Evolutionary conservation across 2,113 vertebrate genomes (phyloP), one percentile per base, ranked within the genome.

Genomic region (Odocoileus virginianus): DNA sequence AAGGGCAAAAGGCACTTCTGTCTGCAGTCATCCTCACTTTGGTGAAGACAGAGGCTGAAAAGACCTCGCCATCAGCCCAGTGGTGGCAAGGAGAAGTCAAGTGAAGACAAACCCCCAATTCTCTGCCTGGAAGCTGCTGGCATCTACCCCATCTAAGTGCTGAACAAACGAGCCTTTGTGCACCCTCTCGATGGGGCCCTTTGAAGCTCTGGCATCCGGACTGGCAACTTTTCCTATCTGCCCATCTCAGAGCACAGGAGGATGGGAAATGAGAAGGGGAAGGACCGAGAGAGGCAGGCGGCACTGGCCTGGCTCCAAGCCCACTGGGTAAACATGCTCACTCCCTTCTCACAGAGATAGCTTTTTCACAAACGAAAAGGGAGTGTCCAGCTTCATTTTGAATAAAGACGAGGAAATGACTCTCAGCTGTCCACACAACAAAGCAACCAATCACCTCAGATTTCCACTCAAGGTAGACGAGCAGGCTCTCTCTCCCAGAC

Each of bases 201-300:
- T 99, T 99, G 99, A 99, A 98, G 98, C 95, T 64, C 94, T 98
- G 98, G 96, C 98, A 98, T 98, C 97, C 91, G 95, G 98, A 97
- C 67, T 95, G 98, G 98, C 98, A 98, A 84, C 97, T 95, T 98
- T 98, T 98, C 98, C 45, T 98, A 97, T 98, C 98, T 98, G 97
- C 83, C 93, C 97, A 98, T 99, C 98, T 98, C 95, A 87, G 96
- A 98, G 97, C 71, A 94, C 87, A 45, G 94, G 98, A 98, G 97
- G 94, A 91, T 97, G 93, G 91, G 92, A 98, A 98, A 97, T 54
- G n/a, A 92, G 97, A 81, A 96, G 95, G 88, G 93, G 90, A 87
- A 81, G 60, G 87, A 96, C 95, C 97, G 21, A 92, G 94, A 54
- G 71, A 98, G 95, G 97, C 82, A 97, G 97, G 97, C 57, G 92